Conservation (phyloP, 1,140 invertebrate genomes). For the Trissolcus basalis region DNA sequence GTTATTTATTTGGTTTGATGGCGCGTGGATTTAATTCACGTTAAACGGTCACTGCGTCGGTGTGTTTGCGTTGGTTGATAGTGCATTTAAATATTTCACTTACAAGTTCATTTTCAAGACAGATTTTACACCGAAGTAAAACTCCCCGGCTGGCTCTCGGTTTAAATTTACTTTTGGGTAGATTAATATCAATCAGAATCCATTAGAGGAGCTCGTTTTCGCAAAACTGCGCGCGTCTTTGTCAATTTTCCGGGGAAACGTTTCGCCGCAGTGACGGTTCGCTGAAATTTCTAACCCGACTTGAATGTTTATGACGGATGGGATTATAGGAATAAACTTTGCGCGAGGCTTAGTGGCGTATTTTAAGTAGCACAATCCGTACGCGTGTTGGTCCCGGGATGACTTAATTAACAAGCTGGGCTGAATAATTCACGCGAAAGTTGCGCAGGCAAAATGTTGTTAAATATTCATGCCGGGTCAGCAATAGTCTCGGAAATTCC, state of each 20-base stretch:
- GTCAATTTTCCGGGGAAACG: neutral
- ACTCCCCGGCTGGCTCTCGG: neutral
- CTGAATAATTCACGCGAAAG: slow-evolving; percentile 49
- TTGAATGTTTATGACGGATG: too few relatives aligned
- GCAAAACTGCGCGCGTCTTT: too few relatives aligned
- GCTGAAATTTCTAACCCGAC: too few relatives aligned
- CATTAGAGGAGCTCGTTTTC: too few relatives aligned
- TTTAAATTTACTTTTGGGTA: neutral
- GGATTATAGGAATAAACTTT: slow-evolving; percentile 25
- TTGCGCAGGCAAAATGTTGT: slow-evolving; percentile 31
- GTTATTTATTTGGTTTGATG: too few relatives aligned
- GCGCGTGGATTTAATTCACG: too few relatives aligned
- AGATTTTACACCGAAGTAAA: neutral
- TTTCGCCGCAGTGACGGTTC: too few relatives aligned
- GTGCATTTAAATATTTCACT: neutral
- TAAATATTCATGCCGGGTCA: slow-evolving; percentile 45
- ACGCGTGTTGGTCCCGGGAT: too few relatives aligned
- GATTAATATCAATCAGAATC: slow-evolving; percentile 2
- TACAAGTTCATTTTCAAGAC: slow-evolving; percentile 2
- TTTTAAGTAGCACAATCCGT: slow-evolving; percentile 6
- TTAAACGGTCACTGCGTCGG: too few relatives aligned
- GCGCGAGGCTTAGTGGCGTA: slow-evolving; percentile 11
- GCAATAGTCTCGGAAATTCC: slow-evolving; percentile 43
- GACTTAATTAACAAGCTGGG: slow-evolving; percentile 29
- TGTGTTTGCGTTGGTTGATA: too few relatives aligned